Evolutionary conservation across 2,797 vertebrate genomes (phyloP), one percentile per base, ranked within the genome.

Genomic region (Thalassophryne amazonica): DNA sequence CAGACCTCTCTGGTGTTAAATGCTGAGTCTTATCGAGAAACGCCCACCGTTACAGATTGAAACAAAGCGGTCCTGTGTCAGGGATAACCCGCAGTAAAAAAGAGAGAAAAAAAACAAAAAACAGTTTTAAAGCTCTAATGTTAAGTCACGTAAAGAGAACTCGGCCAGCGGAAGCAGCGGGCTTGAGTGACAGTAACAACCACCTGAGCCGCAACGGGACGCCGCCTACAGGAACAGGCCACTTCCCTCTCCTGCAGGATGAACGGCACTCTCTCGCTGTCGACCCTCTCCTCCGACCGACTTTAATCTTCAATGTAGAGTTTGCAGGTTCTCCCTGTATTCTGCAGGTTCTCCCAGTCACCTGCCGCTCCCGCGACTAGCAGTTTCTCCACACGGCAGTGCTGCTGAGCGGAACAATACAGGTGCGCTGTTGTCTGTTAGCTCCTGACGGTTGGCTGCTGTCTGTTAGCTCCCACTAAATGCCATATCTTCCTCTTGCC

Each of bases 221-320:
- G 76, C 73, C 77, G 81, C 83, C 70, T 86, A 77, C 69, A 78
- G 64, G 69, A 81, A 80, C 65, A 90, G 91, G 90, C 91, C 90
- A 80, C 87, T 62, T 29, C 80, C 70, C 67, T 21, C 54, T 59
- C 51, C 35, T 34, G n/a, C 50, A 37, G 51, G 64, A 69, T 67
- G 36, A 72, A 61, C 53, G 46, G 52, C 50, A 29, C 25, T 65
- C 46, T 40, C 9, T 52, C 43, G 50, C 7, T 28, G 5, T 17
- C 16, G 36, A 27, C 25, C 25, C 47, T 31, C 52, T 39, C 19
- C 61, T 50, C 41, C 30, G 56, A 4, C 52, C 12, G 50, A 55
- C 29, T 7, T n/a, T n/a, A n/a, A n/a, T n/a, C n/a, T n/a, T n/a
- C n/a, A n/a, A n/a, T n/a, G n/a, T n/a, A n/a, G n/a, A n/a, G n/a